phyloP scores from a whole-genome alignment of 2,113 vertebrate genomes.

The Arizona elegans region DNA sequence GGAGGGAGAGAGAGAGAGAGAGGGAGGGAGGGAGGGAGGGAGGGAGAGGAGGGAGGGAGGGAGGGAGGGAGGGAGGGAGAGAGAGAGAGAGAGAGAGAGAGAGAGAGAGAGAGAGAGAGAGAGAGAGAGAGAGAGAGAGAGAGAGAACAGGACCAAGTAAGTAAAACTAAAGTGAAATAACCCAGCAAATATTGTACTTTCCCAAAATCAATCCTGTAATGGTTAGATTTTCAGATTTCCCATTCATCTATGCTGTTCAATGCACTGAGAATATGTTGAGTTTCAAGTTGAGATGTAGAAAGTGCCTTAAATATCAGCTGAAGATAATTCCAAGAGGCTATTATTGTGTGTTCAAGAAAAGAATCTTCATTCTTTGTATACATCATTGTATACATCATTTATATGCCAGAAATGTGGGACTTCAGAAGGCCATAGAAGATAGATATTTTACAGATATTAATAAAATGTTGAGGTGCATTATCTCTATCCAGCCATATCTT shows the following conservation, averaged over 20 bases:
- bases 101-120: no score
- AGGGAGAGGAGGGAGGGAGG: no score
- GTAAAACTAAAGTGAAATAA: neutral
- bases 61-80: no score
- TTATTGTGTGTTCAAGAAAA: neutral
- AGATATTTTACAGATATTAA: slow-evolving; percentile 8
- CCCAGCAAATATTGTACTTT: neutral
- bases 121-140: neutral
- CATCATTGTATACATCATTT: neutral
- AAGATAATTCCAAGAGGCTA: neutral
- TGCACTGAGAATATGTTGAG: neutral
- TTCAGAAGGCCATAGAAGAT: slow-evolving; percentile 2
- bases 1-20: neutral
- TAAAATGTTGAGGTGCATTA: neutral
- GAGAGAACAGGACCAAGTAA: neutral
- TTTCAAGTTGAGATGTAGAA: neutral
- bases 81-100: no score
- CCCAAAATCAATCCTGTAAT: neutral
- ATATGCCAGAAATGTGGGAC: neutral
- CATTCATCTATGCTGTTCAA: neutral
- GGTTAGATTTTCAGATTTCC: neutral
- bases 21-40: no score
- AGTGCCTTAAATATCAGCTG: neutral
- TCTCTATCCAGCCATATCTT: neutral
- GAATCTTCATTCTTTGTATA: neutral